Evolutionary conservation across 1,140 invertebrate species (phyloP).

Genomic region (Cherax quadricarinatus): DNA sequence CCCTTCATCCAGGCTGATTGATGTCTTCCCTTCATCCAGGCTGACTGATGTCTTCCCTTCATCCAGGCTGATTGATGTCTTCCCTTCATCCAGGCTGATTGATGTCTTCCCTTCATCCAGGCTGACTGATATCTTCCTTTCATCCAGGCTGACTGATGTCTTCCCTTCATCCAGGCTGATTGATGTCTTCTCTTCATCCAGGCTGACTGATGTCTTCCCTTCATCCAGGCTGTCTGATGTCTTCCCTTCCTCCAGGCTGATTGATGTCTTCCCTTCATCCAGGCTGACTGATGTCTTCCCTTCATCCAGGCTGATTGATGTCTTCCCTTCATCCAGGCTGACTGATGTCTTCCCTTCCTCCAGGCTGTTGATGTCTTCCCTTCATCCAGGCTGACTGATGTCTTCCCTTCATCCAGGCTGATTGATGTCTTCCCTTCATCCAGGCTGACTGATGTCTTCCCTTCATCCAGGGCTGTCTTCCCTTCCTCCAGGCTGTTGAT

Average conservation of each 20-base stretch:
- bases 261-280: not conserved
- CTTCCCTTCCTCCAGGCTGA: not conserved
- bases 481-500: not conserved
- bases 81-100: not conserved
- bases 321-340: not conserved
- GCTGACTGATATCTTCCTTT: not conserved
- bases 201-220: not conserved
- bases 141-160: not conserved
- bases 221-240: not conserved
- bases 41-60: not conserved
- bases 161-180: not conserved
- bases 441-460: not conserved
- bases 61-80: not conserved
- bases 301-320: not conserved
- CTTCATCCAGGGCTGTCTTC: not conserved
- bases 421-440: not conserved
- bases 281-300: not conserved
- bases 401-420: not conserved
- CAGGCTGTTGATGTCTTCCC: not conserved
- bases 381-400: not conserved
- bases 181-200: not conserved
- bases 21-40: not conserved
- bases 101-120: not conserved
- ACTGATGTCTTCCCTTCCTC: not conserved
- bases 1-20: not conserved